Evolutionary conservation across 2,113 vertebrate genomes (phyloP).

Genomic region (Cyanistes caeruleus): DNA sequence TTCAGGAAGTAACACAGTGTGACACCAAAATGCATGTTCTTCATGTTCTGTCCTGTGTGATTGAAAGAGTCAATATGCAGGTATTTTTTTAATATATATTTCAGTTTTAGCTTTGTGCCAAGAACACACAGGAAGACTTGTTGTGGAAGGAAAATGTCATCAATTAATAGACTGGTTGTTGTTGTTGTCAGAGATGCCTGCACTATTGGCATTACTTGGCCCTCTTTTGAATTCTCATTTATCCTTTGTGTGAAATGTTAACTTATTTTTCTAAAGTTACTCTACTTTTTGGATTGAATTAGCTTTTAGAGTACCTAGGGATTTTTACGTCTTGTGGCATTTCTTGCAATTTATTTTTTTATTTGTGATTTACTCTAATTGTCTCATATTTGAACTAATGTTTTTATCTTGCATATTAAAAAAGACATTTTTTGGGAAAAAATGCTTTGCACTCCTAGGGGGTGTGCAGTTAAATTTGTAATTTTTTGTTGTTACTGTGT

Average conservation of each 20-base stretch:
- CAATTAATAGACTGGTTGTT: neutral
- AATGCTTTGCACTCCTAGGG: neutral
- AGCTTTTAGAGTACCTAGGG: neutral
- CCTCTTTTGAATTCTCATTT: neutral
- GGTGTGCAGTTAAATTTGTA: neutral
- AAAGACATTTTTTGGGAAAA: neutral
- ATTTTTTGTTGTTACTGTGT: neutral
- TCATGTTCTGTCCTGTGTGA: conserved; percentile 95
- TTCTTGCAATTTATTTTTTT: neutral
- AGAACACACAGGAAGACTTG: neutral
- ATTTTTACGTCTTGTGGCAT: neutral
- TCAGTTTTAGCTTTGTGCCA: neutral
- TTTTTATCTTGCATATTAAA: neutral
- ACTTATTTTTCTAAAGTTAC: neutral
- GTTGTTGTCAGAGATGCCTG: neutral
- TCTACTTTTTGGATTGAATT: neutral
- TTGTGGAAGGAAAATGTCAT: neutral
- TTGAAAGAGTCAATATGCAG: conserved; percentile 94
- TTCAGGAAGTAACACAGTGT: conserved; percentile 96
- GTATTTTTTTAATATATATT: conserved; percentile 71
- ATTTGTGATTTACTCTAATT: neutral
- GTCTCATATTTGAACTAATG: neutral
- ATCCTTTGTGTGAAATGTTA: neutral
- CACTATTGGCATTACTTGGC: neutral
- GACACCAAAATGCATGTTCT: conserved; percentile 99